Conservation (phyloP, 2,113 vertebrate species). For the Xiphias gladius region DNA sequence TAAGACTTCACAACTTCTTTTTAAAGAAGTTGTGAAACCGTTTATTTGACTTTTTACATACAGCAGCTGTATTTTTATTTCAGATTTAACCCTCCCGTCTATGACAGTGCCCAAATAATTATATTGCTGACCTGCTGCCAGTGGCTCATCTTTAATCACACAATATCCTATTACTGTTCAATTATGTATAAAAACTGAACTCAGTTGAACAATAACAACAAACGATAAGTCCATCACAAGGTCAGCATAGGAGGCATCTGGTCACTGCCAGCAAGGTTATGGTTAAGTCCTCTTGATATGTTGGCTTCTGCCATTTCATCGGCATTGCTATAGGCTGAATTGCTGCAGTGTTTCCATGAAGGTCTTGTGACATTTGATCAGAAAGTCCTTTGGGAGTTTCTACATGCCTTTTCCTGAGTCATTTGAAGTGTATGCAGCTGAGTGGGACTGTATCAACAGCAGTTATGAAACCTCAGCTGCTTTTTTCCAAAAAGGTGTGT, state of each 20-base stretch:
- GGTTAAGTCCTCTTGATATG: constrained; percentile 50
- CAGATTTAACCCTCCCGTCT: too few relatives aligned
- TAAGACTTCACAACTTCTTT: too few relatives aligned
- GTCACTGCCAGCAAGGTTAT: constrained; percentile 50
- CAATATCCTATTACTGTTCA: constrained; percentile 57
- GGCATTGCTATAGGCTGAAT: constrained; percentile 57
- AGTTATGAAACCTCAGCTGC: constrained; percentile 53
- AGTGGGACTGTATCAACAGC: constrained; percentile 64
- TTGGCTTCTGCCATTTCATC: constrained; percentile 55
- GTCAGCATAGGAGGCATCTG: constrained; percentile 25
- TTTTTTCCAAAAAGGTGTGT: constrained; percentile 49
- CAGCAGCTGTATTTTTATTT: too few relatives aligned
- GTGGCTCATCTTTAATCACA: too few relatives aligned
- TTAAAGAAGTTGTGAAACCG: too few relatives aligned
- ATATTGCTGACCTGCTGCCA: too few relatives aligned
- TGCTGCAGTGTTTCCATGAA: constrained; percentile 60
- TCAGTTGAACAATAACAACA: constrained; percentile 34
- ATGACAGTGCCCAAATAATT: too few relatives aligned
- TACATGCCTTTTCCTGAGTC: constrained; percentile 51
- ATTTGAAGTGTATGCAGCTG: constrained; percentile 69
- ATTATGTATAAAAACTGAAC: constrained; percentile 48
- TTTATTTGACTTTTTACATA: too few relatives aligned
- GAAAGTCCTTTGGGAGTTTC: constrained; percentile 60
- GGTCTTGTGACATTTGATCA: constrained; percentile 74
- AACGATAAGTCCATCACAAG: constrained; percentile 29